Conservation (phyloP, 1,140 invertebrate genomes). For the Rhyacophila brunnea region DNA sequence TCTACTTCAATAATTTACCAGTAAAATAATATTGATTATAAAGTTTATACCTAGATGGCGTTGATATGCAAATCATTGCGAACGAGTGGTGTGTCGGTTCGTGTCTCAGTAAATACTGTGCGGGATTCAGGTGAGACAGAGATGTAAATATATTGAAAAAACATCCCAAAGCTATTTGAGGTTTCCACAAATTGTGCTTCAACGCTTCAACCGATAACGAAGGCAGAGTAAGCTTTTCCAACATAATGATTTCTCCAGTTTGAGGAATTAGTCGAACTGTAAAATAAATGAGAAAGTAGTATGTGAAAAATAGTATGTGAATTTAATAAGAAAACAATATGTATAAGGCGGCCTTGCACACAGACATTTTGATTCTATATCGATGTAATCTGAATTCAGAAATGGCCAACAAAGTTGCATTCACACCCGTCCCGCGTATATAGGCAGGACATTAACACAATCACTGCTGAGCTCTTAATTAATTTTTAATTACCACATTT, state of each 20-base stretch:
- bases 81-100: slow-evolving; percentile 45
- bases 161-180: slow-evolving; percentile 39
- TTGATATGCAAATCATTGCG: slow-evolving; percentile 40
- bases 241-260: slow-evolving; percentile 42
- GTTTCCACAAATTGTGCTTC: slow-evolving; percentile 42
- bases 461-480: no score
- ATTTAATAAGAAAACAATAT: slow-evolving; percentile 1
- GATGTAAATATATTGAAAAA: slow-evolving; percentile 46
- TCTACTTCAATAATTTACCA: no score
- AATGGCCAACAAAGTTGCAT: not conserved
- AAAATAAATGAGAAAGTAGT: slow-evolving; percentile 35
- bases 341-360: not conserved
- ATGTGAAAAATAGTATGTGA: slow-evolving; percentile 9
- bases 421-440: not conserved
- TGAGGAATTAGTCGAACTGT: slow-evolving; percentile 42
- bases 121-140: slow-evolving; percentile 39
- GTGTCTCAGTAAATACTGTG: slow-evolving; percentile 49
- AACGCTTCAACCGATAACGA: slow-evolving; percentile 43
- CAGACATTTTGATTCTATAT: not conserved
- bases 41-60: slow-evolving; percentile 23
- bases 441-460: not conserved
- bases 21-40: no score
- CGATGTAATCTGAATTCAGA: not conserved
- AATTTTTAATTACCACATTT: no score
- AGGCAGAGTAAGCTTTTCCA: slow-evolving; percentile 44